Conservation (phyloP, 2,113 vertebrate species). For the Crotophaga sulcirostris region DNA sequence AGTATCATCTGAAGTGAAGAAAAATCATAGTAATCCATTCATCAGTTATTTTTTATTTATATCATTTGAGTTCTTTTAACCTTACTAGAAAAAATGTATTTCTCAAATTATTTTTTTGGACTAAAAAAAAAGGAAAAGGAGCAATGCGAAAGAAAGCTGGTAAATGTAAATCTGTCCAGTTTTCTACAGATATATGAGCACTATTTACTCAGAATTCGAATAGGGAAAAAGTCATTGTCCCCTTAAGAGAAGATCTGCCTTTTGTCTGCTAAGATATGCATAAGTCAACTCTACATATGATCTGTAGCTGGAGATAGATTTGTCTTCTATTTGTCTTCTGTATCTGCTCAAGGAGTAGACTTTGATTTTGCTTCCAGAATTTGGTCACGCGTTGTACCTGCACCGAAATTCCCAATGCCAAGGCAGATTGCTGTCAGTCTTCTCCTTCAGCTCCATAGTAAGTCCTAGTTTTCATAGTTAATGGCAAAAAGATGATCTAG, state of each 20-base stretch:
- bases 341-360: not conserved
- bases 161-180: not conserved
- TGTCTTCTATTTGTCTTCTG: not conserved
- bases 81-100: not conserved
- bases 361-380: not conserved
- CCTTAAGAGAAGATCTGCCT: not conserved
- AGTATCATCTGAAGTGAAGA: not conserved
- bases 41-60: not conserved
- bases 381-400: not conserved
- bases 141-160: not conserved
- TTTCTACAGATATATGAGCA: not conserved
- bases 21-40: not conserved
- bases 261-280: not conserved
- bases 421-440: not conserved
- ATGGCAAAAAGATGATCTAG: not conserved
- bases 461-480: not conserved
- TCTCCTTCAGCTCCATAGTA: not conserved
- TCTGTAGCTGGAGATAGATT: not conserved
- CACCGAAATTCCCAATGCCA: not conserved
- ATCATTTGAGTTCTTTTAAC: not conserved
- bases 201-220: not conserved
- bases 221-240: not conserved
- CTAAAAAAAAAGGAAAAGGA: not conserved
- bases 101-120: not conserved
- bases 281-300: not conserved